Base-by-base conservation (phyloP, 2,888 invertebrate genomes). In the Gonocerus acuteangulatus region DNA sequence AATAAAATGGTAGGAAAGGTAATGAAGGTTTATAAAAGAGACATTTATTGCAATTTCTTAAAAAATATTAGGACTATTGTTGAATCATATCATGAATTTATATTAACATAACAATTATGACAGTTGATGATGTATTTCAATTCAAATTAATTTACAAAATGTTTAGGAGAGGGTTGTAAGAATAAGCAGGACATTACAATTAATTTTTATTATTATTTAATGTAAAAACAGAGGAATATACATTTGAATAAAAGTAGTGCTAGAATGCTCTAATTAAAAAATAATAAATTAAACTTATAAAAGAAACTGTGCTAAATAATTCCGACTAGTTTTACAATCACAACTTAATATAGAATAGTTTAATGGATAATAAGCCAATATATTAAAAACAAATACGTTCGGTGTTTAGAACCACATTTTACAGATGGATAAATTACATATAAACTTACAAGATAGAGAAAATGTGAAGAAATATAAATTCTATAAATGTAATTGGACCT, bases 311-410 rank as follows among this genome's bases (percentile, higher is more conserved):
- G 54, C 54, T 39, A 42, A n/a, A 54, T 42, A 19, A 9, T 42
- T 22, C 42, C 36, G 54, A 54, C 54, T 54, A 54, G 54, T 54
- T 34, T 42, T 54, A 42, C 21, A 22, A 54, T 54, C 54, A 54
- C 54, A 54, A 54, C 22, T 34, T 54, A 54, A 54, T 42, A 42
- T 51, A 34, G 34, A 51, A 34, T 51, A 51, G 16, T 27, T 27
- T 27, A 34, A 16, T 51, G n/a, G 32, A 34, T 22, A 54, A 21
- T 42, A n/a, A 54, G 39, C 18, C 42, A 54, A 39, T 18, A 32
- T n/a, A 39, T 54, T 39, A 39, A 21, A 52, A 39, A 42, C 15
- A 52, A 47, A 7, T 19, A 47, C 11, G 11, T 2, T n/a, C 18
- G 4, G 39, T 34, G 36, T 22, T 39, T 54, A 39, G n/a, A 54